phyloP scores from a whole-genome alignment of 2,113 vertebrate genomes.

The Excalfactoria chinensis region DNA sequence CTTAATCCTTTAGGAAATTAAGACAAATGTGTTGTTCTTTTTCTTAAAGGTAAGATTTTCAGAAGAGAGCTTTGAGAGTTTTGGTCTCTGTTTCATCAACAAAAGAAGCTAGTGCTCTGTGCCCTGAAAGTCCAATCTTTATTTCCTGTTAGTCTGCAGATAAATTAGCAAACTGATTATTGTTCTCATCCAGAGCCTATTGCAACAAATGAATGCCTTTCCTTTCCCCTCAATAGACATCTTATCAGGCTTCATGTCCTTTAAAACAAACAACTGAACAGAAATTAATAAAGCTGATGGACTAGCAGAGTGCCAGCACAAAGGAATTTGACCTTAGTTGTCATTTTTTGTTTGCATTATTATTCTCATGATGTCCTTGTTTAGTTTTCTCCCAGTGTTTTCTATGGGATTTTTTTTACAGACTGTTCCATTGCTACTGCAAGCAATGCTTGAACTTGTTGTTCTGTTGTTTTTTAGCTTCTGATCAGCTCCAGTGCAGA shows the following conservation, averaged over 20 bases:
- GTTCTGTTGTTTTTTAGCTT: background rate
- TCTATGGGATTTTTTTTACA: background rate
- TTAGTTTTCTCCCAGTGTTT: background rate
- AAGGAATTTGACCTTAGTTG: slow-evolving; percentile 27
- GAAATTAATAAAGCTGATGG: slow-evolving; percentile 38
- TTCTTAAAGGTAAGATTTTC: slow-evolving; percentile 12
- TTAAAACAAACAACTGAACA: slow-evolving; percentile 19
- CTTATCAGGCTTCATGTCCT: background rate
- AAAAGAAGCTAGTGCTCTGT: background rate
- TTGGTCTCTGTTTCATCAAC: background rate
- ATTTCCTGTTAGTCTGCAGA: background rate
- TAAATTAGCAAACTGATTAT: slow-evolving; percentile 21
- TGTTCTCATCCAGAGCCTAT: background rate
- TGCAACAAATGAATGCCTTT: background rate
- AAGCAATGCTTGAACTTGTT: background rate
- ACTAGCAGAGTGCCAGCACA: background rate
- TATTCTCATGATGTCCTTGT: background rate
- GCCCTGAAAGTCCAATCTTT: background rate
- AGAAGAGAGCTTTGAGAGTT: background rate
- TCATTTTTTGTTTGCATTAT: slow-evolving; percentile 5
- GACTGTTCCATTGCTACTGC: background rate
- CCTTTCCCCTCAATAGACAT: background rate
- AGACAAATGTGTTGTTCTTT: background rate
- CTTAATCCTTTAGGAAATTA: background rate
- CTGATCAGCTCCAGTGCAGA: background rate